A percentile compares a stretch with the other conserved stretches of the same genome.
These are phyloP conservation scores for Piaya cayana DNA, from an alignment of 2,113 vertebrate genomes.

Conservation along the genomic window DNA sequence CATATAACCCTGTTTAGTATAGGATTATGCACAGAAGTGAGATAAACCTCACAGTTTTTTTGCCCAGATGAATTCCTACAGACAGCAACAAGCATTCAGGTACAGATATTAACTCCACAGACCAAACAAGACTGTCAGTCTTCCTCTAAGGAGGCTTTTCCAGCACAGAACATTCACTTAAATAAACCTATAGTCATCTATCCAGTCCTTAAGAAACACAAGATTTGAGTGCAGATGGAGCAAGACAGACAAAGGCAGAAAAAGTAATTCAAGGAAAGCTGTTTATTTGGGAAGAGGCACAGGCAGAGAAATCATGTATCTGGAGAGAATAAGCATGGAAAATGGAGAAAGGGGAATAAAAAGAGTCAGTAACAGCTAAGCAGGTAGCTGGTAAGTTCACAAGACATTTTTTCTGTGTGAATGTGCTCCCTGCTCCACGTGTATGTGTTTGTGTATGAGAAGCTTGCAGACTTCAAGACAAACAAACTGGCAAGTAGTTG, in stretches of 20 bases:
- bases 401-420: neutral
- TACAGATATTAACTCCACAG: neutral
- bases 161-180: neutral
- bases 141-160: neutral
- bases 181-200: neutral
- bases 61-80: neutral
- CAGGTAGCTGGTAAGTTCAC: neutral
- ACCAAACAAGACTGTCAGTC: neutral
- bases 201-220: neutral
- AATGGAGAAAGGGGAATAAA: neutral
- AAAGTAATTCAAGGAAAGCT: neutral
- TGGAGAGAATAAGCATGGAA: neutral
- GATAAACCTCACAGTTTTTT: neutral
- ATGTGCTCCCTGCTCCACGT: neutral
- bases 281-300: neutral
- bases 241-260: neutral
- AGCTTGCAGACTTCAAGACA: neutral
- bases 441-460: neutral
- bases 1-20: neutral
- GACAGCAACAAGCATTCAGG: neutral
- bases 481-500: neutral
- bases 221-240: neutral
- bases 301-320: neutral
- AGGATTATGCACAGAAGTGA: neutral
- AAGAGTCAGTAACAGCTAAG: neutral